Conservation (phyloP, 2,797 vertebrate genomes). For the Cheirogaleus major region DNA sequence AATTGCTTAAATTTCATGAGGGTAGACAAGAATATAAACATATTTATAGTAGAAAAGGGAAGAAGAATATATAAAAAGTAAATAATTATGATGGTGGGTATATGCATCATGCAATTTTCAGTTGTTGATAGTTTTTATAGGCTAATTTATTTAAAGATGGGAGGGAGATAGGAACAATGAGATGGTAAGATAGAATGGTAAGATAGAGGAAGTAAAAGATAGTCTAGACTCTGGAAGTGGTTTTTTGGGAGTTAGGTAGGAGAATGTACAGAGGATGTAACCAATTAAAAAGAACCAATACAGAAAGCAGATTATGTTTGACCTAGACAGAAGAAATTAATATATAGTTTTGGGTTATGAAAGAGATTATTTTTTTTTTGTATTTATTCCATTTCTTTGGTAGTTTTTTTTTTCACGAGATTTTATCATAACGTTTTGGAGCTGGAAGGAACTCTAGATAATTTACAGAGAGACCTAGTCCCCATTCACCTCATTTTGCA, state of each 20-base stretch:
- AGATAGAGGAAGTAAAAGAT: background rate
- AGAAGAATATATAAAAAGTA: background rate
- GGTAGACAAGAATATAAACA: background rate
- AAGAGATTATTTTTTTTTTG: background rate
- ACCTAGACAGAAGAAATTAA: background rate
- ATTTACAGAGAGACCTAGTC: background rate
- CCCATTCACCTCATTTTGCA: background rate
- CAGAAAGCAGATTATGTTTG: background rate
- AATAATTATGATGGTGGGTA: background rate
- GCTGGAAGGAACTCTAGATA: background rate
- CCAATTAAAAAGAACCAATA: background rate
- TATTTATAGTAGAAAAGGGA: background rate
- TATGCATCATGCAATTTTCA: background rate
- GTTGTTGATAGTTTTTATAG: background rate
- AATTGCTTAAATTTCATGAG: slow-evolving; percentile 4
- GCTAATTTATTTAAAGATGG: background rate
- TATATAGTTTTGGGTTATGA: background rate
- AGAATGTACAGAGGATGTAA: background rate
- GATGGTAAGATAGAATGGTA: background rate
- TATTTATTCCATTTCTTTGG: background rate
- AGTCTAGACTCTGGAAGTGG: background rate
- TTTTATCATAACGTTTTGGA: background rate
- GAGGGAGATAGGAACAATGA: background rate
- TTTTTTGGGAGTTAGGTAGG: background rate
- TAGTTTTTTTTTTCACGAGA: background rate